These are phyloP conservation scores for Tolmerus cingulatus DNA, from an alignment of 2,888 invertebrate species.

Conservation along the genomic window DNA sequence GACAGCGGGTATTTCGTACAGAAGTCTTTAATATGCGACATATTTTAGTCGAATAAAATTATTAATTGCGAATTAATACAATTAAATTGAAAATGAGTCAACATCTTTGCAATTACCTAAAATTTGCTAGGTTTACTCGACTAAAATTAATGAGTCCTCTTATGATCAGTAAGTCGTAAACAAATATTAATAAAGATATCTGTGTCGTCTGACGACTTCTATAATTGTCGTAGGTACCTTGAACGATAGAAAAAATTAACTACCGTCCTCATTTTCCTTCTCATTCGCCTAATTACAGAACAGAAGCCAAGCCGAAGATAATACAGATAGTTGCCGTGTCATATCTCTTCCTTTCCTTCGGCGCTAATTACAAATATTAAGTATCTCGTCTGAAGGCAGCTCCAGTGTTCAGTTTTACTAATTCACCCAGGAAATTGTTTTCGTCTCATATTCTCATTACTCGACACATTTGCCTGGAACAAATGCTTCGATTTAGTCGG, in stretches of 20 bases:
- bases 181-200: not conserved
- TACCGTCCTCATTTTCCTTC: not conserved
- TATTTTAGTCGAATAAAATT: not conserved
- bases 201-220: not conserved
- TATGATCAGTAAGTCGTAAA: not conserved
- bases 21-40: not conserved
- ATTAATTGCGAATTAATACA: not conserved
- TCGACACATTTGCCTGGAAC: not conserved
- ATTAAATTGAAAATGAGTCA: not conserved
- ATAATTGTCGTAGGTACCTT: not conserved
- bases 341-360: no score
- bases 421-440: not conserved
- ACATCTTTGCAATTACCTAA: not conserved
- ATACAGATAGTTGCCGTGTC: not conserved
- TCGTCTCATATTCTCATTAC: not conserved
- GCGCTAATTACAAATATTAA: not conserved
- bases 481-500: not conserved
- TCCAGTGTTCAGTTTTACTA: not conserved
- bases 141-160: not conserved
- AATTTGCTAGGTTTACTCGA: not conserved
- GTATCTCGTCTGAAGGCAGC: not conserved
- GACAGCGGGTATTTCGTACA: not conserved
- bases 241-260: not conserved
- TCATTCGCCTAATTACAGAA: not conserved
- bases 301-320: not conserved